phyloP scores from a whole-genome alignment of 2,888 invertebrate species.

The Ormyrus thymus region DNA sequence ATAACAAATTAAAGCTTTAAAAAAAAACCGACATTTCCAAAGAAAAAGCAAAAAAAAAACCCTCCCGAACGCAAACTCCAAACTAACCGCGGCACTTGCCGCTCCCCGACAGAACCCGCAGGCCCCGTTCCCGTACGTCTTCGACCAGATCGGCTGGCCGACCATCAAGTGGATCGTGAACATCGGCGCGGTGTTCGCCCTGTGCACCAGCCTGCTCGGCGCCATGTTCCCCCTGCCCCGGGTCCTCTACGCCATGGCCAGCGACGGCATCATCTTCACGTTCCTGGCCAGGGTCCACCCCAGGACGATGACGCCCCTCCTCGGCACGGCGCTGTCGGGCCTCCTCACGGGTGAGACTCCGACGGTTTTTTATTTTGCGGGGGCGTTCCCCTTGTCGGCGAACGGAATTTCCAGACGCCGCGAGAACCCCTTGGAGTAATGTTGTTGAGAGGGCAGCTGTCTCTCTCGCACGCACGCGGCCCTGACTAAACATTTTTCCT shows the following conservation, averaged over 20 bases:
- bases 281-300: constrained; percentile 82
- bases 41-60: too few relatives aligned
- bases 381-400: too few relatives aligned
- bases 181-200: constrained; percentile 92
- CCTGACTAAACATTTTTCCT: too few relatives aligned
- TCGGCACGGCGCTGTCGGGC: constrained; percentile 87
- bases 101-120: constrained; percentile 79
- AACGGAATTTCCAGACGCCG: too few relatives aligned
- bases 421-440: too few relatives aligned
- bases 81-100: too few relatives aligned
- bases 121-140: constrained; percentile 92
- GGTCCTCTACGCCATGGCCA: constrained; percentile 92
- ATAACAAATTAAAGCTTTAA: too few relatives aligned
- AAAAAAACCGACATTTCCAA: too few relatives aligned
- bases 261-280: constrained; percentile 90
- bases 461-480: too few relatives aligned
- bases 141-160: constrained; percentile 85
- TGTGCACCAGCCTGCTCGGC: constrained; percentile 91
- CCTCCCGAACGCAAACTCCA: too few relatives aligned
- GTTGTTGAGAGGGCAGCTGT: too few relatives aligned
- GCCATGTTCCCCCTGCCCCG: constrained; percentile 93
- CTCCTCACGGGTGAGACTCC: constrained; percentile 80
- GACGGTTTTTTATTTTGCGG: not conserved
- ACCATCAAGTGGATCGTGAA: constrained; percentile 92
- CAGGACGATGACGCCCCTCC: constrained; percentile 86